phyloP scores from a whole-genome alignment of 2,797 vertebrate species.

The Coccyzus lansbergi region DNA sequence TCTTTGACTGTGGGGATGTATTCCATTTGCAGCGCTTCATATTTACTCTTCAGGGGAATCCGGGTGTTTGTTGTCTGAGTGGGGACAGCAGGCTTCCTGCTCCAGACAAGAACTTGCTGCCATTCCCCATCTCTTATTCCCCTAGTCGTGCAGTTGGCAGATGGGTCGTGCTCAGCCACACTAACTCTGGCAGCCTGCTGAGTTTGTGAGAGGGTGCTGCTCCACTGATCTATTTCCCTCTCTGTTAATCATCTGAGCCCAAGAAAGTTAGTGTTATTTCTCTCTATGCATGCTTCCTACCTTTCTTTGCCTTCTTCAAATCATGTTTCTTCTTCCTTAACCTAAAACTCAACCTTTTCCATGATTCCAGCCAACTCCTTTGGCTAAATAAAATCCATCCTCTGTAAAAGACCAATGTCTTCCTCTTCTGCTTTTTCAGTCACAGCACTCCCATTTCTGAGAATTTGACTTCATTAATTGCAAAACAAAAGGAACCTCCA shows the following conservation, averaged over 20 bases:
- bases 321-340: not conserved
- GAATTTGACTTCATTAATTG: not conserved
- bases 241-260: not conserved
- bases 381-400: not conserved
- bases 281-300: not conserved
- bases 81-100: too few relatives aligned
- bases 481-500: not conserved
- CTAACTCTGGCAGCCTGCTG: too few relatives aligned
- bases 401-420: not conserved
- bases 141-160: too few relatives aligned
- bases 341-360: not conserved
- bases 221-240: too few relatives aligned
- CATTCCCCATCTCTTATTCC: too few relatives aligned
- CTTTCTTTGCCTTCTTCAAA: not conserved
- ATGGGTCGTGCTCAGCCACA: too few relatives aligned
- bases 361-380: not conserved
- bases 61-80: too few relatives aligned
- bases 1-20: too few relatives aligned
- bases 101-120: too few relatives aligned
- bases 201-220: too few relatives aligned
- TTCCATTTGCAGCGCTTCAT: too few relatives aligned
- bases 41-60: too few relatives aligned
- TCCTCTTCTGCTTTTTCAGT: not conserved
- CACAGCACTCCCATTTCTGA: not conserved
- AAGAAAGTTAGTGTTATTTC: not conserved